Percentiles rank a stretch among this genome's conserved stretches.
Evolutionary conservation across 1,140 invertebrate genomes (phyloP).

Genomic region (Ectropis grisescens): DNA sequence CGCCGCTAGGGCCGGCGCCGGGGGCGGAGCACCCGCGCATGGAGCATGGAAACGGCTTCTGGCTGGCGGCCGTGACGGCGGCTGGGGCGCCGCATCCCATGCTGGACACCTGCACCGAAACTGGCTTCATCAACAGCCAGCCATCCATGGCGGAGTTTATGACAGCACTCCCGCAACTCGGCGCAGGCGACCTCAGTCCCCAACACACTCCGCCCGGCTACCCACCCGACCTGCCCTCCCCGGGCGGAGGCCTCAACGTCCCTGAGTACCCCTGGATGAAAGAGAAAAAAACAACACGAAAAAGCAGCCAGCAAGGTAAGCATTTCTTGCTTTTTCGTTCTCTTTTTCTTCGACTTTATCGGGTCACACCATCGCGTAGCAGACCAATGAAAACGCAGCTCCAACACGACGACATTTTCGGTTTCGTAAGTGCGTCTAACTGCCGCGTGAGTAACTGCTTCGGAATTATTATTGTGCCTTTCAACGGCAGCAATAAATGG

Average conservation of each 20-base stretch:
- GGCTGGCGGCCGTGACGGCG: constrained; percentile 61
- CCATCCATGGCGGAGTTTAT: constrained; percentile 95
- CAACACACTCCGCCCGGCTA: constrained; percentile 71
- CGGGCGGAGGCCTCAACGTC: constrained; percentile 81
- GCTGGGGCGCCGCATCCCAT: constrained; percentile 62
- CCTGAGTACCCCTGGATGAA: constrained; percentile 98
- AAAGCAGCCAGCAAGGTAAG: constrained; percentile 91
- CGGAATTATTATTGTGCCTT: constrained; percentile 55
- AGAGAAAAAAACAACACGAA: constrained; percentile 95
- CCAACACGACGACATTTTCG: constrained; percentile 28
- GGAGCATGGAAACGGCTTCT: constrained; percentile 64
- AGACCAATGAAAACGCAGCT: constrained; percentile 18
- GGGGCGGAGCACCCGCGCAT: constrained; percentile 46
- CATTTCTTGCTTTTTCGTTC: too few relatives aligned
- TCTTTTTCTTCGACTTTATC: constrained; percentile 11
- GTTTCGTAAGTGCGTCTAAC: constrained; percentile 54
- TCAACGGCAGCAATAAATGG: constrained; percentile 62
- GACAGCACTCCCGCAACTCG: constrained; percentile 82
- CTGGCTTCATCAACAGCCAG: constrained; percentile 92
- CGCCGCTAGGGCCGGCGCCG: constrained; percentile 48
- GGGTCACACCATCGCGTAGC: constrained; percentile 12
- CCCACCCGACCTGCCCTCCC: constrained; percentile 73
- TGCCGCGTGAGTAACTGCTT: constrained; percentile 51
- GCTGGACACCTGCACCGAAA: constrained; percentile 75
- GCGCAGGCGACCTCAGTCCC: constrained; percentile 72